Conservation (phyloP, 2,888 invertebrate genomes). For the Portevinia maculata region DNA sequence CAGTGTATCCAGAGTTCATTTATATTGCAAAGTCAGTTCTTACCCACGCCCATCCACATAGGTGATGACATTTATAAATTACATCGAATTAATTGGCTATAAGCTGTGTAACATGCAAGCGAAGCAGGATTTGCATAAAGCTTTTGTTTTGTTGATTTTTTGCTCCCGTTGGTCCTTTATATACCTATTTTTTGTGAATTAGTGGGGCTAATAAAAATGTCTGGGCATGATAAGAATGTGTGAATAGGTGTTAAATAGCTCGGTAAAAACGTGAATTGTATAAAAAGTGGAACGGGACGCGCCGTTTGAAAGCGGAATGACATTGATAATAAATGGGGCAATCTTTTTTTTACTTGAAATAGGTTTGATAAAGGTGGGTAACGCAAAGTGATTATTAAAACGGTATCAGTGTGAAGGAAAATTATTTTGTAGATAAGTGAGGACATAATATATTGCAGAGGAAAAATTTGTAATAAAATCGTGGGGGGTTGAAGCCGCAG, state of each 20-base stretch:
- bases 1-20: constrained; percentile 52
- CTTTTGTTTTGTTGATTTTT: constrained; percentile 19
- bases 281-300: neutral
- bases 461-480: constrained; percentile 34
- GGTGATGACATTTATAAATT: constrained; percentile 74
- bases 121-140: constrained; percentile 66
- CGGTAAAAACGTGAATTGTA: constrained; percentile 50
- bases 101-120: constrained; percentile 67
- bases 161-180: constrained; percentile 1
- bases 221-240: constrained; percentile 66
- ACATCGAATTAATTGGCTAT: constrained; percentile 72
- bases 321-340: constrained; percentile 50
- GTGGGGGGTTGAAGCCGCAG: constrained; percentile 17
- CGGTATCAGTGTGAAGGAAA: constrained; percentile 28
- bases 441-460: constrained; percentile 43
- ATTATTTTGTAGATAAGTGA: constrained; percentile 32
- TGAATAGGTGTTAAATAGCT: constrained; percentile 54
- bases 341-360: constrained; percentile 42
- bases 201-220: constrained; percentile 70
- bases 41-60: constrained; percentile 21
- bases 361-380: constrained; percentile 22
- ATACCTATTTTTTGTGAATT: constrained; percentile 7
- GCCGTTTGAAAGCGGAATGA: neutral
- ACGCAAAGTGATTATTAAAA: constrained; percentile 36
- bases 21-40: constrained; percentile 57